Evolutionary conservation across 2,888 invertebrate genomes (phyloP).

Genomic region (Ryuthela nishihirai): DNA sequence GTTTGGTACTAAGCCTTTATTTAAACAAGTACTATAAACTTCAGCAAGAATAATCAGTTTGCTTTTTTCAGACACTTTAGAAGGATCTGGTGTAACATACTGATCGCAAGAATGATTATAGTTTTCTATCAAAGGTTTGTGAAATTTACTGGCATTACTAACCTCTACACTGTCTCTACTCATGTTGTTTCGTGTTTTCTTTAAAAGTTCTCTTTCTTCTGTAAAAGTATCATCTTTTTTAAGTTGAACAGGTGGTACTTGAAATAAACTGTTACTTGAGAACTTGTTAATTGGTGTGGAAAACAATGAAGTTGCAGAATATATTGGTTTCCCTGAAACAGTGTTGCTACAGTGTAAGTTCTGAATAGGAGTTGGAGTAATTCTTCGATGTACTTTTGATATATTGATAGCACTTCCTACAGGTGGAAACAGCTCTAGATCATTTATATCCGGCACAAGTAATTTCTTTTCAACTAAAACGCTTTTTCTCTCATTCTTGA

Average conservation of each 20-base stretch:
- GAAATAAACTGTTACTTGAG: constrained; percentile 6
- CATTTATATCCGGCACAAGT: neutral
- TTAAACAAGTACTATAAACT: constrained; percentile 60
- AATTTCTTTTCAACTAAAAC: neutral
- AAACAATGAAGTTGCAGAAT: constrained; percentile 11
- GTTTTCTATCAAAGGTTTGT: too few relatives aligned
- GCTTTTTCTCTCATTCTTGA: too few relatives aligned
- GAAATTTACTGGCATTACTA: too few relatives aligned
- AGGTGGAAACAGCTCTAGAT: constrained; percentile 20
- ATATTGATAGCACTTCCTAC: constrained; percentile 1
- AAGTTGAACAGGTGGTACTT: neutral
- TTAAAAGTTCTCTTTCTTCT: constrained; percentile 22
- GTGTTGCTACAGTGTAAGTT: too few relatives aligned
- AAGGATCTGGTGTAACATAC: constrained; percentile 20
- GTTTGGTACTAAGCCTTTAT: constrained; percentile 62
- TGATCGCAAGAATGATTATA: too few relatives aligned
- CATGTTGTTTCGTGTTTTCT: constrained; percentile 6
- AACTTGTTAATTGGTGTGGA: neutral
- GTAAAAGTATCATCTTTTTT: constrained; percentile 1
- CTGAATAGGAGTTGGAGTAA: constrained; percentile 25
- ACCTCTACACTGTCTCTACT: too few relatives aligned
- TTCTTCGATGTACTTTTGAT: constrained; percentile 12
- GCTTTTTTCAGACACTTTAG: constrained; percentile 55
- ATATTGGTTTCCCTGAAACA: neutral
- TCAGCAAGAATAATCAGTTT: constrained; percentile 58